Conservation (phyloP, 2,888 invertebrate genomes). For the Sinotaia quadrata region DNA sequence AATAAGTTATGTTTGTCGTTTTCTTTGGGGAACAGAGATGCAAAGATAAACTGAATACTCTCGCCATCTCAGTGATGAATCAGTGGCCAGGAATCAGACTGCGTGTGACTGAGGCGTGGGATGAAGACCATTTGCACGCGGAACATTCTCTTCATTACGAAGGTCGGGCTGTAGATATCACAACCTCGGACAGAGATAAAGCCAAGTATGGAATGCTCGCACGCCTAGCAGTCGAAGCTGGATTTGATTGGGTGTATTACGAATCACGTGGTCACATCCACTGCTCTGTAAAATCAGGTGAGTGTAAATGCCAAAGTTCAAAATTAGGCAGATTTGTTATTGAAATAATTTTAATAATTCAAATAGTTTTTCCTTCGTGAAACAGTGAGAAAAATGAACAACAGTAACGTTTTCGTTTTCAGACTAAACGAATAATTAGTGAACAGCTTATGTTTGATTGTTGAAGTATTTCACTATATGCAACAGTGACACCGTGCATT, state of each 20-base stretch:
- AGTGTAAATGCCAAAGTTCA: no score
- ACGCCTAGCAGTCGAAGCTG: constrained; percentile 93
- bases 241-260: constrained; percentile 99
- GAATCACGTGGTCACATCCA: constrained; percentile 95
- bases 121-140: constrained; percentile 83
- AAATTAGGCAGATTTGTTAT: no score
- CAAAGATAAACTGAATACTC: constrained; percentile 93
- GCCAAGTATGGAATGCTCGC: constrained; percentile 97
- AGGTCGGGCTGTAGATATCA: constrained; percentile 95
- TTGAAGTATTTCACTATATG: no score
- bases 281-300: constrained; percentile 98
- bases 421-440: no score
- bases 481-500: no score
- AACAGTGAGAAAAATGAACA: no score
- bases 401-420: no score
- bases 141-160: constrained; percentile 94
- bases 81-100: constrained; percentile 96
- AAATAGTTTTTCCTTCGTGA: no score
- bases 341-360: no score
- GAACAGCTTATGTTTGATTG: no score
- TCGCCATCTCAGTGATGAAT: constrained; percentile 97
- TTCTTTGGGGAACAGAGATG: constrained; percentile 81
- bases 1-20: neutral
- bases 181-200: constrained; percentile 92
- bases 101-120: constrained; percentile 96